Percentiles rank a stretch among this genome's conserved stretches.
These are phyloP conservation scores for Phoenicopterus ruber DNA, from an alignment of 2,113 vertebrate genomes.

Conservation along the genomic window DNA sequence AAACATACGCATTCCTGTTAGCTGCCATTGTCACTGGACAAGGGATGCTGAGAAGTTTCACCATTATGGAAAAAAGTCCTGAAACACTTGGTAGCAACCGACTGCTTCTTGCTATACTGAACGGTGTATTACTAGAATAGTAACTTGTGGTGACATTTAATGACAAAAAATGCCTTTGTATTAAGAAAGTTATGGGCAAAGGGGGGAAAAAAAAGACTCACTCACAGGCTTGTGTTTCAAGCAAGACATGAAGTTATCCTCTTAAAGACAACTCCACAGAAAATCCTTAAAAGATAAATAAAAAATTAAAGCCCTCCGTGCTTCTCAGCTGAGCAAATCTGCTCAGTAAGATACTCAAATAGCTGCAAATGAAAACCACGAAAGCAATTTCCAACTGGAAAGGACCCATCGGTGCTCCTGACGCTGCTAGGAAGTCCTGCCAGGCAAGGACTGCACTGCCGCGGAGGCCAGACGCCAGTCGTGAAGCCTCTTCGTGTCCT, in stretches of 20 bases:
- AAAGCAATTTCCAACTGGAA: background rate
- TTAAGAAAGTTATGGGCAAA: background rate
- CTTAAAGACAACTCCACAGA: background rate
- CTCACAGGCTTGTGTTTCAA: background rate
- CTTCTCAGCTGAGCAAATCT: background rate
- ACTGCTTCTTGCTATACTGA: background rate
- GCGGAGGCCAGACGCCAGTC: background rate
- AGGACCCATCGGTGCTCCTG: background rate
- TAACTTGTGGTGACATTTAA: background rate
- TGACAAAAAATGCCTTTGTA: background rate
- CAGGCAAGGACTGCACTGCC: fast-evolving
- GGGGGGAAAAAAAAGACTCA: fast-evolving
- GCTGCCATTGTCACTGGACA: background rate
- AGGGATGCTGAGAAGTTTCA: background rate
- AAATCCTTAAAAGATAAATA: background rate
- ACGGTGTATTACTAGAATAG: fast-evolving
- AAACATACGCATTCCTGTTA: fast-evolving
- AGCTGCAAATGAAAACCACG: background rate
- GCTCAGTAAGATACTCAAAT: background rate
- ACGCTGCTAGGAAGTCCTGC: background rate
- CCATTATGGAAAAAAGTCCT: background rate
- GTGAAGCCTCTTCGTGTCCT: background rate
- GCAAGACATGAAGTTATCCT: background rate
- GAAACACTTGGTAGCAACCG: background rate
- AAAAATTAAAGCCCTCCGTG: background rate